Evolutionary conservation across 2,888 invertebrate genomes (phyloP), one percentile per base, ranked within the genome.

Genomic region (Eudiplozoon nipponicum): DNA sequence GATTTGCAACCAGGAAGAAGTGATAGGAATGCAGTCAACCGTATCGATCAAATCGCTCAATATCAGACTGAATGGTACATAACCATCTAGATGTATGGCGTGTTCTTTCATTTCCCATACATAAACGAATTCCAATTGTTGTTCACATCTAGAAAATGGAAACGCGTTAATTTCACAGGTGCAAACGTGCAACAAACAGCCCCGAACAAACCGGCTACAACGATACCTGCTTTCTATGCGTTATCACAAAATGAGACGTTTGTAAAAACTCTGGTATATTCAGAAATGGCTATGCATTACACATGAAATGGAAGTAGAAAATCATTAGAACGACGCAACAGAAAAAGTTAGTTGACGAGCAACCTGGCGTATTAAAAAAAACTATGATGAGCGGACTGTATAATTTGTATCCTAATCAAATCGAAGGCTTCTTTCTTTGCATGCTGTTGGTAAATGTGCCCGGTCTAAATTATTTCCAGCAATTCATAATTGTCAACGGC

Each of bases 71-170:
- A 52, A 20, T 19, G 54, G 31, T 56, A 54, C 47, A 49, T 56
- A 3, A 49, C 50, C 36, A 47, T 38, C 54, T 58, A 47, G 54
- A 53, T 3, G 44, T 46, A n/a, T 58, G 54, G 54, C 39, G 52
- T 21, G 46, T 55, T 18, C 49, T 51, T 37, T 47, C 48, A 37
- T 53, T 51, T 49, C 38, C 48, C 38, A 42, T 55, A 34, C 54
- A 53, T 47, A 49, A 52, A 38, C 36, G 48, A 13, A 28, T 46
- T 38, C 52, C 51, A 7, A 40, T 49, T 22, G 46, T 48, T 23
- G 33, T 47, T 3, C 46, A 41, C 48, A 50, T 35, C 36, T 50
- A 11, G 39, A 47, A 36, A 45, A 49, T 38, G 47, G 47, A 13
- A 50, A 34, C 23, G 45, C 3, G 42, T 50, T 3, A 45, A 45